phyloP scores from a whole-genome alignment of 2,113 vertebrate genomes.

The Scartelaos histophorus region DNA sequence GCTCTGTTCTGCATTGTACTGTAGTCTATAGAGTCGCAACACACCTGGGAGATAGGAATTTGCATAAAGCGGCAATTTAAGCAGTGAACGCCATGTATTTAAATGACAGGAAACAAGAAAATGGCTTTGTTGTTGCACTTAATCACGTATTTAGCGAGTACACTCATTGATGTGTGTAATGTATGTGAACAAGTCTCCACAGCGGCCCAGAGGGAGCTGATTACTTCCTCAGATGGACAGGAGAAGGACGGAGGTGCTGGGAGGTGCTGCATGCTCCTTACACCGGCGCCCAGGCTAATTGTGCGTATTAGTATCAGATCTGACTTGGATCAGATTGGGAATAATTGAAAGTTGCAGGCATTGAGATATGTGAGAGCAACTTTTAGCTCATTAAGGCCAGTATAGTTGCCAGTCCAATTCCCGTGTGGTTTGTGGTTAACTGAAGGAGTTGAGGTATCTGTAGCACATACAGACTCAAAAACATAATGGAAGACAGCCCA shows the following conservation, averaged over 20 bases:
- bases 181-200: neutral
- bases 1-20: constrained; percentile 9
- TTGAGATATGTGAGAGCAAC: neutral
- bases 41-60: neutral
- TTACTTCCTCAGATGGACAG: neutral
- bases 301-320: neutral
- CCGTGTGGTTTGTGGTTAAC: too few species aligned
- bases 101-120: neutral
- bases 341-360: neutral
- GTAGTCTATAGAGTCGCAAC: constrained; percentile 2
- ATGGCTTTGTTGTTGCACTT: neutral
- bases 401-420: too few species aligned
- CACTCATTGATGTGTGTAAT: neutral
- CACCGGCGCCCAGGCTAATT: neutral
- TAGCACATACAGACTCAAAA: too few species aligned
- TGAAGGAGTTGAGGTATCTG: too few species aligned
- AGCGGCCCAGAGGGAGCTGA: neutral
- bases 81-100: neutral
- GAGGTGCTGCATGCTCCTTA: neutral
- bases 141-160: neutral
- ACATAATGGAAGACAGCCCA: too few species aligned
- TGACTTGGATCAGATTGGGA: neutral
- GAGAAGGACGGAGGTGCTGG: neutral
- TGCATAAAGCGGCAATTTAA: neutral
- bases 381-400: neutral